Conservation (phyloP, 2,797 vertebrate species). For the Strix occidentalis region DNA sequence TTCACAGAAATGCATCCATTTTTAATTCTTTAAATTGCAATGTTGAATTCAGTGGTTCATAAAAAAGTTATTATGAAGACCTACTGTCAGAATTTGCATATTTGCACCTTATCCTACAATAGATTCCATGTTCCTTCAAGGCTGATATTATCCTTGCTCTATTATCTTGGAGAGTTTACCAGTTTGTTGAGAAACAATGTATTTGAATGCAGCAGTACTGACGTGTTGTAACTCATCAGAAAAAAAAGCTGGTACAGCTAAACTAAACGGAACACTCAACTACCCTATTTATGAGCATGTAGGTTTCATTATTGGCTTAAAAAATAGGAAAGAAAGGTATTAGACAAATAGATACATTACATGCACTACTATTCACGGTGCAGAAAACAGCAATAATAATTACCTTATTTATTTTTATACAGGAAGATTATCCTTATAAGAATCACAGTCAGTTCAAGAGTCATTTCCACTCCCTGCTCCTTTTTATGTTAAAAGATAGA, state of each 20-base stretch:
- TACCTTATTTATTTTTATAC: not conserved
- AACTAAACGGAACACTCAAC: not conserved
- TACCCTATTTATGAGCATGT: not conserved
- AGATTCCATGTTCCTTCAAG: not conserved
- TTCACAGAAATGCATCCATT: not conserved
- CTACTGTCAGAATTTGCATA: not conserved
- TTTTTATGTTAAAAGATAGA: not conserved
- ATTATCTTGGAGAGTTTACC: not conserved
- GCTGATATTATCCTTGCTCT: not conserved
- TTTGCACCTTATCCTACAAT: not conserved
- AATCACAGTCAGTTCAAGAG: not conserved
- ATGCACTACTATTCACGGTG: not conserved
- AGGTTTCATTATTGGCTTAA: not conserved
- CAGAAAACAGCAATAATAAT: not conserved
- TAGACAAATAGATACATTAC: not conserved
- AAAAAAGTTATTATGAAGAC: not conserved
- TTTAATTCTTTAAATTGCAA: not conserved
- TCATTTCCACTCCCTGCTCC: not conserved
- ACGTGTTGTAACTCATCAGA: not conserved
- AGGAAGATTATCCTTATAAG: not conserved
- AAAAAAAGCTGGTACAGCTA: not conserved
- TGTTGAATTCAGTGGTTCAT: not conserved
- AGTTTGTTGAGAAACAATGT: not conserved
- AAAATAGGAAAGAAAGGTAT: not conserved
- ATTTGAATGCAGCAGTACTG: not conserved